Evolutionary conservation across 1,140 invertebrate genomes (phyloP).

Genomic region (Euura lappo): DNA sequence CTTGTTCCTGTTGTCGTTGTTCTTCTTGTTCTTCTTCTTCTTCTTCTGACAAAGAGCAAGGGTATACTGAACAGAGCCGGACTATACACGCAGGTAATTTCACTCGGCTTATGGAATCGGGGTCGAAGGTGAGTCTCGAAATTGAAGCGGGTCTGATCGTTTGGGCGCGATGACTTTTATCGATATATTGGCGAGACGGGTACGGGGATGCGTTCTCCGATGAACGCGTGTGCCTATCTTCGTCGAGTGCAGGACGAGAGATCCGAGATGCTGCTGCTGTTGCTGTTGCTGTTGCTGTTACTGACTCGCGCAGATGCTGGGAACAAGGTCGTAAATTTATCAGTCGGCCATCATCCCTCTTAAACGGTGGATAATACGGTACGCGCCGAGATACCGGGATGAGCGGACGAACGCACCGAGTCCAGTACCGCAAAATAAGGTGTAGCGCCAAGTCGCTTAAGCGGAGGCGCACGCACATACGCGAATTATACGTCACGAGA

Average conservation of each 20-base stretch:
- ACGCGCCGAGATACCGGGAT: neutral
- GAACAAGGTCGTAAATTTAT: conserved; percentile 51
- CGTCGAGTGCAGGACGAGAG: neutral
- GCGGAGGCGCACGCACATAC: neutral
- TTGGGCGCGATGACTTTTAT: neutral
- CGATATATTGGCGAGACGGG: neutral
- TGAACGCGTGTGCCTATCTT: neutral
- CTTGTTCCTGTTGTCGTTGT: too few species aligned
- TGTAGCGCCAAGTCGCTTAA: neutral
- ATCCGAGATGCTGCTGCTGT: neutral
- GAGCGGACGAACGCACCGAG: neutral
- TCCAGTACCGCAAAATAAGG: neutral
- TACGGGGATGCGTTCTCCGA: neutral
- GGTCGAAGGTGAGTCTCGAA: neutral
- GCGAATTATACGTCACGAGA: neutral
- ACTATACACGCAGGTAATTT: neutral
- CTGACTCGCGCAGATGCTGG: conserved; percentile 27
- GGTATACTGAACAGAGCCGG: too few species aligned
- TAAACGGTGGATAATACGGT: conserved; percentile 46
- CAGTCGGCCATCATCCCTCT: conserved; percentile 44
- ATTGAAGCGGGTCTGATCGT: neutral
- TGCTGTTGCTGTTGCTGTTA: too few species aligned
- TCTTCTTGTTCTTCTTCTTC: too few species aligned
- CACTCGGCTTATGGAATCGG: neutral
- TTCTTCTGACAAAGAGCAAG: too few species aligned